Percentiles rank a stretch among this genome's conserved stretches.
These are phyloP conservation scores for Helleia helle DNA, from an alignment of 2,888 invertebrate species.

Conservation along the genomic window DNA sequence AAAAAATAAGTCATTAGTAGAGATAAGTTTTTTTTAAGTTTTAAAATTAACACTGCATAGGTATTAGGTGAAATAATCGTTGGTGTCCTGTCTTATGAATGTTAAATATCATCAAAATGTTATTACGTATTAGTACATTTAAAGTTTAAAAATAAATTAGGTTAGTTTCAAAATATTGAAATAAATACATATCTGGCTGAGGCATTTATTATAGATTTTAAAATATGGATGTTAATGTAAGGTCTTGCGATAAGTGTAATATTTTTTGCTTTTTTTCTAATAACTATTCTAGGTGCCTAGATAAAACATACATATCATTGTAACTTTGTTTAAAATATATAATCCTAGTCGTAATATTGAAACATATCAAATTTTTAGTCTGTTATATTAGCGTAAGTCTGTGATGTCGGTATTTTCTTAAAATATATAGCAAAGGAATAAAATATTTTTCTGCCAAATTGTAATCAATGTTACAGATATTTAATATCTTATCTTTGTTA, in stretches of 20 bases:
- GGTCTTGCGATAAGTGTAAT: conserved; percentile 22
- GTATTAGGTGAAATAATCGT: conserved; percentile 27
- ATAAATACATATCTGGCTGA: conserved; percentile 72
- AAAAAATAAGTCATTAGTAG: conserved; percentile 31
- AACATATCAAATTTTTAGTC: conserved; percentile 29
- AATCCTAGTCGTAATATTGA: conserved; percentile 22
- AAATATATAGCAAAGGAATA: conserved; percentile 29
- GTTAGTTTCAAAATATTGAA: conserved; percentile 48
- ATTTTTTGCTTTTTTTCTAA: conserved; percentile 21
- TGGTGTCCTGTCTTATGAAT: conserved; percentile 33
- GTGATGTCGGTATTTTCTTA: conserved; percentile 55
- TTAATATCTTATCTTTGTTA: conserved; percentile 43
- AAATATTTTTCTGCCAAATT: conserved; percentile 50
- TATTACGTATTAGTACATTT: conserved; percentile 51
- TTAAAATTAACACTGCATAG: conserved; percentile 19
- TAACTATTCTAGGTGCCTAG: conserved; percentile 49
- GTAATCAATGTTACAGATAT: conserved; percentile 53
- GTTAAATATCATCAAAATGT: conserved; percentile 23
- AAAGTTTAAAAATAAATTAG: conserved; percentile 45
- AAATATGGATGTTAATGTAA: conserved; percentile 51
- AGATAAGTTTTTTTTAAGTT: conserved; percentile 31
- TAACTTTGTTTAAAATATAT: conserved; percentile 23
- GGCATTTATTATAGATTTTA: conserved; percentile 60
- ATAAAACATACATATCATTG: conserved; percentile 44
- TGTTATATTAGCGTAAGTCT: conserved; percentile 32